phyloP scores from a whole-genome alignment of 1,140 invertebrate species.

The Oncopodura yosiiana region DNA sequence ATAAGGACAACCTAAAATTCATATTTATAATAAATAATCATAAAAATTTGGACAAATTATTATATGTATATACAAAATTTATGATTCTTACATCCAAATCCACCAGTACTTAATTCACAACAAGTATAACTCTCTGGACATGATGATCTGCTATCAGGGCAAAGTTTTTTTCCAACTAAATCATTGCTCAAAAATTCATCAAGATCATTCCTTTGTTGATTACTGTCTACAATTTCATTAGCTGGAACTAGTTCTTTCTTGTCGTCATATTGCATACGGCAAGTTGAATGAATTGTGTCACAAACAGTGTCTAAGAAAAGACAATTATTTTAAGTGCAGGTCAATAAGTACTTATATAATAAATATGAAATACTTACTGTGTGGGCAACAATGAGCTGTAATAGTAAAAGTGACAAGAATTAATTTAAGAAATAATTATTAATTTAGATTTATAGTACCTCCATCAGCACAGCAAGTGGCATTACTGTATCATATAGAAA shows the following conservation, averaged over 20 bases:
- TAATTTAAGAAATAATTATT: background rate
- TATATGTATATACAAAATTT: background rate
- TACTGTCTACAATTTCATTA: no score
- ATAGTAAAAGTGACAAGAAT: background rate
- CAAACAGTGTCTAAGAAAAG: background rate
- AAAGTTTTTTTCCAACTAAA: background rate
- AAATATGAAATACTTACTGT: background rate
- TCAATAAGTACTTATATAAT: background rate
- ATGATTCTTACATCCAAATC: constrained; percentile 1
- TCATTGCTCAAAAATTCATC: no score
- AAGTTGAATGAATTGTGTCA: background rate
- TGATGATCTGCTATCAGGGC: background rate
- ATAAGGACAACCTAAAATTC: no score
- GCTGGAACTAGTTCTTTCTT: background rate
- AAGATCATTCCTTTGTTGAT: no score
- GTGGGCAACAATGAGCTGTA: background rate
- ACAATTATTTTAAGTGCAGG: background rate
- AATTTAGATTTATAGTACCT: background rate
- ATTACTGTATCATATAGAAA: constrained; percentile 1
- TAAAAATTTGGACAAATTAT: background rate
- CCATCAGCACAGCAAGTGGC: background rate
- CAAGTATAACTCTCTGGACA: constrained; percentile 6
- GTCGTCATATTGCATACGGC: background rate
- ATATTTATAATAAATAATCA: no score
- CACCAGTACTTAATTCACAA: background rate